Evolutionary conservation across 2,797 vertebrate species (phyloP), one percentile per base, ranked within the genome.

Genomic region (Sebastes vulpes): DNA sequence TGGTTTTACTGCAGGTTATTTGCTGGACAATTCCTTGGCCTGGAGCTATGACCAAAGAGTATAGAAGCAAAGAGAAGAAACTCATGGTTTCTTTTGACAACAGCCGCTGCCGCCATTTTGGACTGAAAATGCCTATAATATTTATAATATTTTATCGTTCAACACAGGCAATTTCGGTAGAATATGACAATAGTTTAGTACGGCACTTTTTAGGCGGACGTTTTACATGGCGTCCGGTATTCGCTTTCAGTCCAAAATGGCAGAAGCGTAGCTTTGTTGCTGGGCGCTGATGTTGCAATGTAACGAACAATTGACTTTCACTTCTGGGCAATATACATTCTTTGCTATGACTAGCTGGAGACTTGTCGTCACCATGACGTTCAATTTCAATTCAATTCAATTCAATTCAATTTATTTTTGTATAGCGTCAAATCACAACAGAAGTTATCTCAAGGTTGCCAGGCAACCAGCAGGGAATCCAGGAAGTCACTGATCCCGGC

Each of bases 191-290:
- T 48, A 48, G 35, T 38, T 38, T 38, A 38, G 16, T 8, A 9
- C 7, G 16, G 16, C 42, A 61, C 28, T 48, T 0, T 48, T 18
- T 48, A 48, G 42, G 42, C 6, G 42, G 42, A 0, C 0, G 7
- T 48, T 48, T 2, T n/a, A 48, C 16, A 16, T 0, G 42, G 16
- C 16, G 0, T 48, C 42, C 0, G 1, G 7, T 48, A 48, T 0
- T n/a, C 16, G 0, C 7, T 48, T 48, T 48, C 6, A 48, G 42
- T 48, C 42, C 42, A 48, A 48, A 48, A 48, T 48, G 1, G 16
- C 3, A 46, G 42, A 16, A 16, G 42, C 0, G 16, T 46, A 46
- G 42, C 42, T 16, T 46, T 48, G 42, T 0, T 48, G 16, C 42
- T 48, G 42, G 16, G 42, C 3, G 42, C 42, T 46, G 38, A 0